phyloP scores from a whole-genome alignment of 2,113 vertebrate genomes.

The Muntiacus muntjak region DNA sequence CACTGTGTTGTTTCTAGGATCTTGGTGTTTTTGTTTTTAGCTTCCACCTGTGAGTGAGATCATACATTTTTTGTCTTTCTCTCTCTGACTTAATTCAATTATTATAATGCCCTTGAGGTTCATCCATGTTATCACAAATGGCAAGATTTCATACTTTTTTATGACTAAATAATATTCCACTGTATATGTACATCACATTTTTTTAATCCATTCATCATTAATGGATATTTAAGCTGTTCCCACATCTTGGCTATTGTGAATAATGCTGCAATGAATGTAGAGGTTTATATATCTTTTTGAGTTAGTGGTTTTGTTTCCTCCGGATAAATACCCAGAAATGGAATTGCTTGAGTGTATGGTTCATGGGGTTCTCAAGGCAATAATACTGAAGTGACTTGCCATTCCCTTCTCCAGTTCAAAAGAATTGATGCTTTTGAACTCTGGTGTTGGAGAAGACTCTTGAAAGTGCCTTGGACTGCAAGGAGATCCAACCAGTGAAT shows the following conservation, averaged over 20 bases:
- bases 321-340: background rate
- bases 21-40: background rate
- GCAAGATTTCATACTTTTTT: background rate
- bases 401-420: too few species aligned
- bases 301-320: background rate
- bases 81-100: background rate
- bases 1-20: background rate
- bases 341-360: background rate
- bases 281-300: background rate
- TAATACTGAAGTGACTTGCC: too few species aligned
- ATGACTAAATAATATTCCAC: background rate
- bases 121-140: background rate
- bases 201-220: background rate
- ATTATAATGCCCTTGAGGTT: background rate
- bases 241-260: background rate
- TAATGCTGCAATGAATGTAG: background rate
- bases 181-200: background rate
- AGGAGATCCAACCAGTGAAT: too few species aligned
- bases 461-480: too few species aligned
- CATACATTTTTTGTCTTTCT: background rate
- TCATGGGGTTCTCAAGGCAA: too few species aligned
- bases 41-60: background rate
- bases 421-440: too few species aligned
- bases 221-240: background rate
- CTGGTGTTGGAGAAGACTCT: too few species aligned